phyloP scores from a whole-genome alignment of 2,888 invertebrate species.

The Caenorhabditis uteleia region DNA sequence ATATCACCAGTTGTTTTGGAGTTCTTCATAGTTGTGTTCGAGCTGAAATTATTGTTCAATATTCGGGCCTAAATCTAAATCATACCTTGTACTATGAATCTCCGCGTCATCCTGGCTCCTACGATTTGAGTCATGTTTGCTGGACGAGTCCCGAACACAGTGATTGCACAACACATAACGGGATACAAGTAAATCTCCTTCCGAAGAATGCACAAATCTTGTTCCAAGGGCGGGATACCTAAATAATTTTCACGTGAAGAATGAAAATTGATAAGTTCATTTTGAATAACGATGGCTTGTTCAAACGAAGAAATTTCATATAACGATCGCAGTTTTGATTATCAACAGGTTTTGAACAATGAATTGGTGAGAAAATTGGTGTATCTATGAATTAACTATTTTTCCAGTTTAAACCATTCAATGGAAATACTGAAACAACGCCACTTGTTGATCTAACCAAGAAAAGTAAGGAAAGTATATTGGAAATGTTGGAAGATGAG shows the following conservation, averaged over 20 bases:
- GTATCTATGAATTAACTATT: neutral
- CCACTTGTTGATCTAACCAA: too few relatives aligned
- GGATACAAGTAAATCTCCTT: slow-evolving; percentile 91
- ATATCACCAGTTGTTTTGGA: slow-evolving; percentile 42
- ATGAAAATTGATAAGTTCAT: too few relatives aligned
- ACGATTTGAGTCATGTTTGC: slow-evolving; percentile 11
- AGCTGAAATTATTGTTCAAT: slow-evolving; percentile 2
- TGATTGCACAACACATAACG: slow-evolving; percentile 89
- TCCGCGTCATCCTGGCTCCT: slow-evolving; percentile 32
- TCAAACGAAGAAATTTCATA: too few relatives aligned
- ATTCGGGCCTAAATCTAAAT: too few relatives aligned
- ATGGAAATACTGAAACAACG: neutral
- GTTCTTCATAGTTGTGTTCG: slow-evolving; percentile 12
- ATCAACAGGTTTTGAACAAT: too few relatives aligned
- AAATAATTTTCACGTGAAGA: too few relatives aligned
- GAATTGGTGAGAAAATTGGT: neutral
- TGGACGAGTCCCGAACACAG: slow-evolving; percentile 75
- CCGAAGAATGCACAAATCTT: slow-evolving; percentile 94
- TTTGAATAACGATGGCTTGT: too few relatives aligned
- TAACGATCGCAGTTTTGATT: too few relatives aligned
- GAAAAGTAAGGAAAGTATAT: too few relatives aligned
- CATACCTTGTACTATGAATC: too few relatives aligned
- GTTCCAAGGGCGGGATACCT: slow-evolving; percentile 77
- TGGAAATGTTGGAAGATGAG: slow-evolving; percentile 7
- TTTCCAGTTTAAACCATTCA: neutral